These are phyloP conservation scores for Apotomis betuletana DNA, from an alignment of 2,888 invertebrate genomes.

Conservation along the genomic window DNA sequence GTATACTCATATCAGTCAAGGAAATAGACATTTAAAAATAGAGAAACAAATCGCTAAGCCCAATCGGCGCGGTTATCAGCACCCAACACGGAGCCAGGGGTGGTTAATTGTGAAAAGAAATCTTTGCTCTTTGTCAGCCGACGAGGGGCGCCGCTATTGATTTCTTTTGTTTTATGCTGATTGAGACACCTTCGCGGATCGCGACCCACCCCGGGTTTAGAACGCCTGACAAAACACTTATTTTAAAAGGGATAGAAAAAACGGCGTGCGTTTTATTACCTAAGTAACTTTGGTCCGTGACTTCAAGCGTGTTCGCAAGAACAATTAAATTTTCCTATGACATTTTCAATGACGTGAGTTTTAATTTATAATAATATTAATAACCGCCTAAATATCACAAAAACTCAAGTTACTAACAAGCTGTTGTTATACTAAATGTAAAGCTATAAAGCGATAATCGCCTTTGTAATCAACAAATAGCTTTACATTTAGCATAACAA, in stretches of 20 bases:
- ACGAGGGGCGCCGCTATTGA: conserved; percentile 76
- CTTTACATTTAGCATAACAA: too few relatives aligned
- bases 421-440: too few relatives aligned
- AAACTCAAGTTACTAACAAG: too few relatives aligned
- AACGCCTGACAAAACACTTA: conserved; percentile 79
- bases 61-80: conserved; percentile 73
- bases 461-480: too few relatives aligned
- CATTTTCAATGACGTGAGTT: background rate
- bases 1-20: conserved; percentile 17
- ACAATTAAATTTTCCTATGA: too few relatives aligned
- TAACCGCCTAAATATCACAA: too few relatives aligned
- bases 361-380: too few relatives aligned
- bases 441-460: too few relatives aligned
- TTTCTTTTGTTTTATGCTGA: conserved; percentile 85
- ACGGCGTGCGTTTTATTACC: conserved; percentile 52
- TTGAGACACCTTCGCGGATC: conserved; percentile 81
- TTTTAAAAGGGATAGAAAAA: conserved; percentile 68
- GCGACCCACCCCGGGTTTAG: conserved; percentile 61
- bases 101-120: conserved; percentile 84
- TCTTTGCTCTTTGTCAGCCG: conserved; percentile 82
- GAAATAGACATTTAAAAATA: conserved; percentile 42
- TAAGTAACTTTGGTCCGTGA: conserved; percentile 36
- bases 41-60: conserved; percentile 60
- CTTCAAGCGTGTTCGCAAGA: background rate
- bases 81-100: conserved; percentile 73